Conservation (phyloP, 1,140 invertebrate species). For the Zophobas morio region DNA sequence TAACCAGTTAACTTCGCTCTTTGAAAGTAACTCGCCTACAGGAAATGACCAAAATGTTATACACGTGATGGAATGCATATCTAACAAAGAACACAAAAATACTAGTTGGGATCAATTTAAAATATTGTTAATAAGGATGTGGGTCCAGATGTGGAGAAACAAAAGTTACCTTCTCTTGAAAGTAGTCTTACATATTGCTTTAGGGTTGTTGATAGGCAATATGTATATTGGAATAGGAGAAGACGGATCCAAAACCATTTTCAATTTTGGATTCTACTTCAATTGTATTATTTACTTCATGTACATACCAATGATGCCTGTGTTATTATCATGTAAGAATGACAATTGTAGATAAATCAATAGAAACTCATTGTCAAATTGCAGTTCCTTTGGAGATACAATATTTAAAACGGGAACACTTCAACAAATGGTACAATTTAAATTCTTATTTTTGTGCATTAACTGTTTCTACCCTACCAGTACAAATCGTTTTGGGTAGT, state of each 20-base stretch:
- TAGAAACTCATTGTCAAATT: conserved; percentile 61
- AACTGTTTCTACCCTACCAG: conserved; percentile 80
- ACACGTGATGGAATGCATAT: not conserved
- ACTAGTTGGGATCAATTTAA: conserved; percentile 72
- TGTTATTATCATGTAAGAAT: conserved; percentile 80
- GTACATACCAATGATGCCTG: conserved; percentile 85
- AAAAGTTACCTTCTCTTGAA: conserved; percentile 82
- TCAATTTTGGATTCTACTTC: conserved; percentile 88
- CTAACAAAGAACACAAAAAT: conserved; percentile 42
- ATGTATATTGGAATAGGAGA: conserved; percentile 81
- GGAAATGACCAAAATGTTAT: conserved; percentile 3
- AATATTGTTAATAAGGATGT: conserved; percentile 77
- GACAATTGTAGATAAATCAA: conserved; percentile 14
- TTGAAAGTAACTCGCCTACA: conserved; percentile 9
- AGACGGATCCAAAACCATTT: conserved; percentile 84
- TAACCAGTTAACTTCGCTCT: conserved; percentile 17
- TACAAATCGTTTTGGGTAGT: conserved; percentile 80
- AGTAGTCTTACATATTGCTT: conserved; percentile 76
- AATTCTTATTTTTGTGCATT: conserved; percentile 92
- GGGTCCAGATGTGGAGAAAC: conserved; percentile 80
- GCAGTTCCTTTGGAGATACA: conserved; percentile 91
- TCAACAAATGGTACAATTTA: conserved; percentile 94
- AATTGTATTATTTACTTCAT: conserved; percentile 82
- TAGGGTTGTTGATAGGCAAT: conserved; percentile 80
- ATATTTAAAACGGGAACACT: conserved; percentile 90